phyloP scores from a whole-genome alignment of 2,113 vertebrate genomes.

The Corythornis vintsioides region DNA sequence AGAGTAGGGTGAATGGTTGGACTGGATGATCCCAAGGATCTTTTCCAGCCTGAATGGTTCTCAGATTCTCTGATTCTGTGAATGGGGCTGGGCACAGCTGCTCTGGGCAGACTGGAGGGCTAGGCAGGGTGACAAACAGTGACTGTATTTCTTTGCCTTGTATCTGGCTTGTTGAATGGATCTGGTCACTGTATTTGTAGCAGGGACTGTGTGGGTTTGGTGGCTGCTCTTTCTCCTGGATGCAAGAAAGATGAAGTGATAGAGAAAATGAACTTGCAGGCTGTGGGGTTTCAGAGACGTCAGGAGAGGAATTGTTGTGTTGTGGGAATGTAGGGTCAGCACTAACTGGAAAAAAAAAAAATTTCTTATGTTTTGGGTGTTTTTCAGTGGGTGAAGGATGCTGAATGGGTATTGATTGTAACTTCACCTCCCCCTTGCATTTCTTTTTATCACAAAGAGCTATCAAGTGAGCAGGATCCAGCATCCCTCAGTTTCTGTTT shows the following conservation, averaged over 20 bases:
- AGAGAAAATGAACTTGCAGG: background rate
- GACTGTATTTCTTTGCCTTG: background rate
- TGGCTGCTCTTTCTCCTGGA: background rate
- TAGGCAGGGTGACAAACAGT: background rate
- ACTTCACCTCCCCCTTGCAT: background rate
- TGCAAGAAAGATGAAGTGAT: background rate
- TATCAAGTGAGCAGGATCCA: background rate
- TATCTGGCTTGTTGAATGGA: background rate
- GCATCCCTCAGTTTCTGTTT: background rate
- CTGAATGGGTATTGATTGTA: background rate
- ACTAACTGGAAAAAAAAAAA: background rate
- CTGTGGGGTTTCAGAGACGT: background rate
- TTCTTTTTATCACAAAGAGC: background rate
- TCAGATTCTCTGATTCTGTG: too few relatives aligned
- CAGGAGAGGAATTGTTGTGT: background rate
- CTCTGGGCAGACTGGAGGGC: background rate
- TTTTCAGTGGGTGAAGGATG: background rate
- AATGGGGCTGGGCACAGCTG: background rate
- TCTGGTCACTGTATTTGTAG: background rate
- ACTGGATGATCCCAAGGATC: too few relatives aligned
- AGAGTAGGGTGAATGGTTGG: too few relatives aligned
- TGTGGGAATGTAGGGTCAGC: background rate
- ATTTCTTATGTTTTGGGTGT: accelerated
- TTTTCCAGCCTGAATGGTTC: too few relatives aligned
- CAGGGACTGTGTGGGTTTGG: background rate